phyloP scores from a whole-genome alignment of 2,888 invertebrate genomes.

The Tachina fera region DNA sequence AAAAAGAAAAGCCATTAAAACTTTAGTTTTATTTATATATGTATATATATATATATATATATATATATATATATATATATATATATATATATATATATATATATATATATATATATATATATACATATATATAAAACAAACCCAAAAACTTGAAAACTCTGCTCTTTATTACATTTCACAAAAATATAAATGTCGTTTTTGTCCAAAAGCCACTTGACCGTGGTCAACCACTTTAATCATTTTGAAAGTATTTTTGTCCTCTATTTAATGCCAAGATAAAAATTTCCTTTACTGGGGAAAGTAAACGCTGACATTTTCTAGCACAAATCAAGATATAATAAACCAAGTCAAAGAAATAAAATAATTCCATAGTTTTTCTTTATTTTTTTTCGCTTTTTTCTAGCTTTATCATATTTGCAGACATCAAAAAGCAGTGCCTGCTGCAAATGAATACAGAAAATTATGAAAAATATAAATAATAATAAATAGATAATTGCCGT shows the following conservation, averaged over 20 bases:
- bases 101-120: too few relatives aligned
- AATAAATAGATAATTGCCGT: slow-evolving; percentile 80
- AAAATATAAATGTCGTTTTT: slow-evolving; percentile 30
- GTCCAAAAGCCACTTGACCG: slow-evolving; percentile 58
- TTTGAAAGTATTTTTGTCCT: slow-evolving; percentile 18
- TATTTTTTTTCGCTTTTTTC: too few relatives aligned
- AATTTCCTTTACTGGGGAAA: slow-evolving; percentile 4
- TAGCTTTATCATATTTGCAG: too few relatives aligned
- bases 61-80: too few relatives aligned
- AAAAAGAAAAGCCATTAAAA: slow-evolving; percentile 27
- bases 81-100: too few relatives aligned
- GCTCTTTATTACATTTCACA: slow-evolving; percentile 39
- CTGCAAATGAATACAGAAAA: not conserved
- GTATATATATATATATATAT: too few relatives aligned
- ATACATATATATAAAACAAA: too few relatives aligned
- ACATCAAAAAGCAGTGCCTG: not conserved
- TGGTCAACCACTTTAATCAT: slow-evolving; percentile 60
- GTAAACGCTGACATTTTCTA: slow-evolving; percentile 41
- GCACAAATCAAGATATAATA: slow-evolving; percentile 67
- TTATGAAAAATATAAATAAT: slow-evolving; percentile 33
- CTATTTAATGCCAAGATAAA: not conserved
- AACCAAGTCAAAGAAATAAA: slow-evolving; percentile 39
- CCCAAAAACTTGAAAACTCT: slow-evolving; percentile 34
- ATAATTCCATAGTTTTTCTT: slow-evolving; percentile 30
- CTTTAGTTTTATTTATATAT: slow-evolving; percentile 34